These are phyloP conservation scores for Philypnodon macrostomus DNA, from an alignment of 2,797 vertebrate genomes.

Conservation along the genomic window DNA sequence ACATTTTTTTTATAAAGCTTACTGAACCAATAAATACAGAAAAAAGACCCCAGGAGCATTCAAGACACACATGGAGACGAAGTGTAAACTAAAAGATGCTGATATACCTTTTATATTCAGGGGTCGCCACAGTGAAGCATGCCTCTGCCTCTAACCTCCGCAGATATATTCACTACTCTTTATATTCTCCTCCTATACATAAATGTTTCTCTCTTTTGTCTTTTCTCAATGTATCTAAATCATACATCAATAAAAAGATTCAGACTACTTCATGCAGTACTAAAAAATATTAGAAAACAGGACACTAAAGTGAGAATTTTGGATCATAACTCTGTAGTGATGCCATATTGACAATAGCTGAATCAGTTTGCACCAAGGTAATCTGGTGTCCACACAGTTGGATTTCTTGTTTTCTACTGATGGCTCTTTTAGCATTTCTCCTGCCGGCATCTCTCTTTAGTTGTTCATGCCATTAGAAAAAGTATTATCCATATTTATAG, in stretches of 20 bases:
- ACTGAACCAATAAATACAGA: slow-evolving; percentile 13
- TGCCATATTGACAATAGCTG: too few species aligned
- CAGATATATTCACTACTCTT: too few species aligned
- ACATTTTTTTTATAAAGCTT: slow-evolving; percentile 9
- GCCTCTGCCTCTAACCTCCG: too few species aligned
- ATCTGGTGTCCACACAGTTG: slow-evolving; percentile 21
- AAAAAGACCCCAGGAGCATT: neutral
- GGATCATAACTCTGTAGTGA: too few species aligned
- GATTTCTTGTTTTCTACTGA: slow-evolving; percentile 20
- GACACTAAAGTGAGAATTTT: too few species aligned
- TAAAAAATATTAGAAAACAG: too few species aligned
- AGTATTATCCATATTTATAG: slow-evolving; percentile 15
- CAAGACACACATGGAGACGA: neutral
- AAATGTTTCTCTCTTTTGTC: too few species aligned
- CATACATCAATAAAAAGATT: too few species aligned
- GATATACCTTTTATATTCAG: neutral
- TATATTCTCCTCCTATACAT: too few species aligned
- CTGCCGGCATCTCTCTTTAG: slow-evolving; percentile 27
- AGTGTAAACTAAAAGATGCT: neutral
- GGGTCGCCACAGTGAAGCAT: neutral
- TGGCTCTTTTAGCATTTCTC: slow-evolving; percentile 20
- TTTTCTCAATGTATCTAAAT: too few species aligned
- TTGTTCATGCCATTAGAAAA: slow-evolving; percentile 23
- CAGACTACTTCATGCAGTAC: too few species aligned
- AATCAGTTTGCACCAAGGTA: slow-evolving; percentile 22